Conservation (phyloP, 2,113 vertebrate genomes). For the Xiphophorus hellerii region DNA sequence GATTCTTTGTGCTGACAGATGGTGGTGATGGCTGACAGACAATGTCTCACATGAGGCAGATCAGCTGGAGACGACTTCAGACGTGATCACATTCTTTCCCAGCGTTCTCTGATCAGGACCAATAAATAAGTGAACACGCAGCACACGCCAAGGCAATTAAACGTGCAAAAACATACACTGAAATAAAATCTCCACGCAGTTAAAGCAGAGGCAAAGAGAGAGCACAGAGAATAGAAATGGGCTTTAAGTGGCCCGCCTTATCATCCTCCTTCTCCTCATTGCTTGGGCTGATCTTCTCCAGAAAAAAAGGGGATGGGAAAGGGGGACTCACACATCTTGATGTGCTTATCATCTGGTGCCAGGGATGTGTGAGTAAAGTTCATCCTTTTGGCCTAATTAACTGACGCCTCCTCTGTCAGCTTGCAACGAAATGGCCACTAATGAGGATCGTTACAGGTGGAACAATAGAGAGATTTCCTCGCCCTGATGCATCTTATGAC, state of each 20-base stretch:
- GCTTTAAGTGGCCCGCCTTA: constrained; percentile 31
- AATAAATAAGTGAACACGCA: constrained; percentile 27
- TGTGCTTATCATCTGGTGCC: constrained; percentile 56
- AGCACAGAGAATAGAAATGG: not conserved
- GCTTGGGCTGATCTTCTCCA: constrained; percentile 26
- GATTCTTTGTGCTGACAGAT: constrained; percentile 68
- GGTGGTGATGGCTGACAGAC: constrained; percentile 70
- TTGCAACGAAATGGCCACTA: constrained; percentile 38
- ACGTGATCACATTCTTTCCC: constrained; percentile 41
- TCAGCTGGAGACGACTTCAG: constrained; percentile 48
- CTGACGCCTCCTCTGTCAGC: constrained; percentile 59
- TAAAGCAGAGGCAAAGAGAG: not conserved
- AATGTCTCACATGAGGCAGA: constrained; percentile 57
- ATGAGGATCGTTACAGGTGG: constrained; percentile 64
- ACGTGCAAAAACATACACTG: constrained; percentile 10
- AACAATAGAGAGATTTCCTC: constrained; percentile 33
- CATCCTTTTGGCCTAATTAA: constrained; percentile 70
- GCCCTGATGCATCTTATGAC: constrained; percentile 37
- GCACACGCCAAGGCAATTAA: constrained; percentile 30
- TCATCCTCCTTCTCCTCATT: constrained; percentile 14
- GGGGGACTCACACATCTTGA: constrained; percentile 29
- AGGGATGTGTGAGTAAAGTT: constrained; percentile 57
- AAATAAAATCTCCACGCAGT: not conserved
- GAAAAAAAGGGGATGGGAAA: not conserved
- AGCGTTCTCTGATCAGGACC: constrained; percentile 13